Percentiles rank a stretch among this genome's conserved stretches.
Conservation (phyloP, 2,797 vertebrate species). For the Lycodopsis pacificus region DNA sequence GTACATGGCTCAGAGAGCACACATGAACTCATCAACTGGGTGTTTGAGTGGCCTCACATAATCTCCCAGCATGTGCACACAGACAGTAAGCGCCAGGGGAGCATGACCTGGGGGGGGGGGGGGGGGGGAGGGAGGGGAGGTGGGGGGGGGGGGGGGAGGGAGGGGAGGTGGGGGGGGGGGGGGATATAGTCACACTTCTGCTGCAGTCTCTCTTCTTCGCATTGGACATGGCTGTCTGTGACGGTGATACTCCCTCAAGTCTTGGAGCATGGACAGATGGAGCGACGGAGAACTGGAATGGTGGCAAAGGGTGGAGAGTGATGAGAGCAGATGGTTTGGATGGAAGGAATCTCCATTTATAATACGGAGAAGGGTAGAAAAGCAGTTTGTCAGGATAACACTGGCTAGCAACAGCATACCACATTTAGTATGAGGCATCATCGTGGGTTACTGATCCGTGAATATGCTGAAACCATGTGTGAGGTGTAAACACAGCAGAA, state of each 20-base stretch:
- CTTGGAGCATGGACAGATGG: conserved; percentile 44
- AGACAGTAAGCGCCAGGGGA: conserved; percentile 50
- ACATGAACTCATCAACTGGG: conserved; percentile 65
- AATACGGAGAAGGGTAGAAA: conserved; percentile 34
- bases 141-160: conserved; percentile 27
- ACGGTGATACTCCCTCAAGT: conserved; percentile 50
- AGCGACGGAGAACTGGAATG: conserved; percentile 49
- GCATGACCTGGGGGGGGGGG: conserved; percentile 55
- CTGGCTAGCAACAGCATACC: conserved; percentile 36
- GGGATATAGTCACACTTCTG: conserved; percentile 35
- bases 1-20: conserved; percentile 55
- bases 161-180: too few species aligned
- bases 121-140: conserved; percentile 12
- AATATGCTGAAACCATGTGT: conserved; percentile 47
- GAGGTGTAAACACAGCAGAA: conserved; percentile 48
- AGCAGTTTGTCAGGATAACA: conserved; percentile 38
- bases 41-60: conserved; percentile 66
- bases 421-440: conserved; percentile 49
- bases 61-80: conserved; percentile 55
- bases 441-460: conserved; percentile 37
- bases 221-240: conserved; percentile 35
- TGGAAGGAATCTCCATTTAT: conserved; percentile 50
- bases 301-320: conserved; percentile 44
- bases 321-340: conserved; percentile 63
- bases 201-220: conserved; percentile 39